phyloP scores from a whole-genome alignment of 2,113 vertebrate genomes.

The Poicephalus meyeri region DNA sequence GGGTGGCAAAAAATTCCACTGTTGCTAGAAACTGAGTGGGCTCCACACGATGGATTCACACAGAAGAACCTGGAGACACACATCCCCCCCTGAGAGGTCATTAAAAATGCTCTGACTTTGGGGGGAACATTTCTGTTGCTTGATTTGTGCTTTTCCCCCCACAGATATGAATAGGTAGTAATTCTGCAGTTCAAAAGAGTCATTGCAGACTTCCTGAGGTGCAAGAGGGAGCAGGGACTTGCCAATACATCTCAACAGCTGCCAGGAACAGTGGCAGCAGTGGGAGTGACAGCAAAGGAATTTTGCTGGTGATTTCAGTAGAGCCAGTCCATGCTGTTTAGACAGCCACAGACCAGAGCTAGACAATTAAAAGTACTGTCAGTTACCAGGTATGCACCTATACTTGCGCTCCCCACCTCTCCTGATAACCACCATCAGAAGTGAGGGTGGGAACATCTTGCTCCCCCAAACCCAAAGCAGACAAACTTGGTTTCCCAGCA shows the following conservation, averaged over 20 bases:
- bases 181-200: neutral
- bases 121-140: rapidly evolving
- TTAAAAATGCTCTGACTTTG: neutral
- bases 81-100: neutral
- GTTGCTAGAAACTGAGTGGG: neutral
- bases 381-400: rapidly evolving
- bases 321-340: neutral
- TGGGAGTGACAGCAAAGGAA: neutral
- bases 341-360: neutral
- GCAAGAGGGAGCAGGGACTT: neutral
- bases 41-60: neutral
- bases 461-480: neutral
- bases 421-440: neutral
- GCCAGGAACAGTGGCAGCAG: neutral
- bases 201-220: neutral
- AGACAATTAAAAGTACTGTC: neutral
- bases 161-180: neutral
- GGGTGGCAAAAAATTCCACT: conserved; percentile 32
- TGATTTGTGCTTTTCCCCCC: neutral
- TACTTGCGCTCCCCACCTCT: neutral
- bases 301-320: neutral
- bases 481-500: neutral
- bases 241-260: neutral
- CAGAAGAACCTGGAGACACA: neutral
- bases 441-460: neutral